A percentile compares a stretch with the other conserved stretches of the same genome.
Evolutionary conservation across 1,140 invertebrate genomes (phyloP).

Genomic region (Papilio polyxenes): DNA sequence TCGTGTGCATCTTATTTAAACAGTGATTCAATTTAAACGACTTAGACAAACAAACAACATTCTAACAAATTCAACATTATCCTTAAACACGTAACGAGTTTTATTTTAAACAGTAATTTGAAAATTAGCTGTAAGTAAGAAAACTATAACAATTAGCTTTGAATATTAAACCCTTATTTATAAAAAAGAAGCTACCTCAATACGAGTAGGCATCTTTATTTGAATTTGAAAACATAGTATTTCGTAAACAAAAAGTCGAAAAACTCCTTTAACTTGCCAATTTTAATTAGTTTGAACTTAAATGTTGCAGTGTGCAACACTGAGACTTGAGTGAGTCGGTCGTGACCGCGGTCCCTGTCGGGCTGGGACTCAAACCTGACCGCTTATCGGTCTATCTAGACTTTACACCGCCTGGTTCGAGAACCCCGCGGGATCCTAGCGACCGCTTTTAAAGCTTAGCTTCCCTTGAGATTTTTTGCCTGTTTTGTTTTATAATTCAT

Average conservation of each 20-base stretch:
- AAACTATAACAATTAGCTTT: background rate
- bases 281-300: background rate
- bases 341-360: constrained; percentile 1
- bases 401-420: background rate
- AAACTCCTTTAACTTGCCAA: background rate
- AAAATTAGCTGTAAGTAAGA: no score
- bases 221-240: background rate
- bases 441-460: background rate
- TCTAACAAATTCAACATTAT: background rate
- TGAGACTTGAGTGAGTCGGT: background rate
- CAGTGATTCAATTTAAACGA: background rate
- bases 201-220: no score
- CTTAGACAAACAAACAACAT: background rate
- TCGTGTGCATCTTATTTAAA: background rate
- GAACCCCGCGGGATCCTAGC: background rate
- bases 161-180: no score
- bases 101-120: background rate
- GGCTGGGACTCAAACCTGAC: background rate
- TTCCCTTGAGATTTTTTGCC: background rate
- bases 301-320: background rate
- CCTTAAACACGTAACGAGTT: background rate
- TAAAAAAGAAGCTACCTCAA: no score
- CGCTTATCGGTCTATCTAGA: constrained; percentile 25
- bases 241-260: background rate
- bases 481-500: background rate